Conservation (phyloP, 2,113 vertebrate genomes). For the Gambusia affinis region DNA sequence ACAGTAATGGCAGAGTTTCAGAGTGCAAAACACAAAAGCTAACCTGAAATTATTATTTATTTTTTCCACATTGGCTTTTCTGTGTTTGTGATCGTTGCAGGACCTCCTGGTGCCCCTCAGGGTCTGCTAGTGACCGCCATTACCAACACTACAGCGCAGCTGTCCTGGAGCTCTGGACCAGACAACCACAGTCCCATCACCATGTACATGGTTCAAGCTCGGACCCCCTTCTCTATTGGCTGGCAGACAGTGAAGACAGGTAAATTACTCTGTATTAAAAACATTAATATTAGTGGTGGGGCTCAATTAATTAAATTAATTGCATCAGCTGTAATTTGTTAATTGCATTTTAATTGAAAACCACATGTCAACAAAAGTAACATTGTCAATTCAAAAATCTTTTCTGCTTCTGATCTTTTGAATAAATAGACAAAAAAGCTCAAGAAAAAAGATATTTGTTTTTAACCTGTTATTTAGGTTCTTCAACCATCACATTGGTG, state of each 20-base stretch:
- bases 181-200: constrained; percentile 81
- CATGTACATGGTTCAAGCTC: constrained; percentile 74
- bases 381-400: no score
- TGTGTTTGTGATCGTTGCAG: constrained; percentile 55
- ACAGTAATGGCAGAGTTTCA: constrained; percentile 21
- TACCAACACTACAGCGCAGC: constrained; percentile 75
- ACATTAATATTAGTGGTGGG: no score
- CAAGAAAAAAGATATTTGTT: no score
- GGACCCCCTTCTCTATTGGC: constrained; percentile 78
- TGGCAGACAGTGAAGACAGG: constrained; percentile 81
- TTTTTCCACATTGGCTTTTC: constrained; percentile 2
- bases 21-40: constrained; percentile 11
- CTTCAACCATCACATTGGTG: no score
- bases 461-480: no score
- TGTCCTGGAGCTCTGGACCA: constrained; percentile 76
- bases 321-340: no score
- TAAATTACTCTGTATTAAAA: not conserved
- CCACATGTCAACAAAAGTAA: no score
- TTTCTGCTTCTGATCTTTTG: no score
- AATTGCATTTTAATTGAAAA: no score
- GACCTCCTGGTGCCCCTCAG: constrained; percentile 78
- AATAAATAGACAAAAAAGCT: no score
- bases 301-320: no score
- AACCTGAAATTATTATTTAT: constrained; percentile 22
- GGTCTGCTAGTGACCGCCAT: constrained; percentile 71